Evolutionary conservation across 2,888 invertebrate species (phyloP), one percentile per base, ranked within the genome.

Genomic region (Liodrosophila aerea): DNA sequence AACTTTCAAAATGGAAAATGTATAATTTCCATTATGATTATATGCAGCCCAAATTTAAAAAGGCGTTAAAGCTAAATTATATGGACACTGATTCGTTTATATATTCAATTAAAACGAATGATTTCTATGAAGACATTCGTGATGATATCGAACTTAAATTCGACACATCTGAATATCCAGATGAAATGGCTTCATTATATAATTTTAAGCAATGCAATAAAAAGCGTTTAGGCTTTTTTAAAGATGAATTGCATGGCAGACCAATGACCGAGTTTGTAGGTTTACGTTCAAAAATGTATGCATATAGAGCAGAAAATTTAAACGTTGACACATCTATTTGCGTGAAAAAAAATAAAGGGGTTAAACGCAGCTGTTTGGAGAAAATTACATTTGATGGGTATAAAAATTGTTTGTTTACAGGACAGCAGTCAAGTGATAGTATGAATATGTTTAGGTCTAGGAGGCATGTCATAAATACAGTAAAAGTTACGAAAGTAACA

Each of bases 1-100:
- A 46, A 1, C 13, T 46, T 3, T 46, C 36, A 3, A 46, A 46
- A 9, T 9, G 1, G 8, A 9, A 36, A 46, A 37, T 47, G 29
- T 47, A 47, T 16, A n/a, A 37, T 39, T 49, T 49, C 18, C 49
- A 49, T 8, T 49, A 49, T 16, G 16, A 11, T 1, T 49, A 39
- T 31, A 39, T 30, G 49, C n/a, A 16, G 2, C 30, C 49, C 8
- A 49, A 49, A 39, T 49, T 30, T 30, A 9, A 30, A 31, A 13
- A 37, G 5, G 22, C 22, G 5, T 5, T 22, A 4, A 22, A 5
- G 22, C 5, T 15, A 37, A 36, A 8, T 2, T 37, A 13, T 30
- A 22, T 22, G 22, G 22, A 22, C n/a, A 15, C 7, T 37, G 37
- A 50, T 5, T 50, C 22, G 3, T 40, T 33, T 2, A 40, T 31